phyloP scores from a whole-genome alignment of 2,113 vertebrate species.

The Oriolus oriolus region DNA sequence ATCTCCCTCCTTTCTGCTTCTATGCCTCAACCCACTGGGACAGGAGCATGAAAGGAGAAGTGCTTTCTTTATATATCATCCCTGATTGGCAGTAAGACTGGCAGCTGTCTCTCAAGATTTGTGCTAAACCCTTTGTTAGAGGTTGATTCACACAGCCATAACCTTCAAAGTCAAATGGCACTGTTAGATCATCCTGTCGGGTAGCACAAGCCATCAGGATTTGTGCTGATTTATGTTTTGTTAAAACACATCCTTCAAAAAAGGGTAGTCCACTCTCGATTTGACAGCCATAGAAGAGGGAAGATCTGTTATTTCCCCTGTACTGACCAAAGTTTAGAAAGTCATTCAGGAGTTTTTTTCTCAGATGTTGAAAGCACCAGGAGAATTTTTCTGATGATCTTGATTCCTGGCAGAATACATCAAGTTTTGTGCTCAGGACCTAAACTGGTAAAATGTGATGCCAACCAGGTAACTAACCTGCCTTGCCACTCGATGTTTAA shows the following conservation, averaged over 20 bases:
- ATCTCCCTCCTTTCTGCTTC: not conserved
- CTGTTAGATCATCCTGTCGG: not conserved
- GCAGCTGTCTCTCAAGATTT: constrained; percentile 28
- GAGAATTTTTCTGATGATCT: not conserved
- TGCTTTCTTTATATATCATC: not conserved
- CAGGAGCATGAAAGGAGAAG: not conserved
- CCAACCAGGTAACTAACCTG: not conserved
- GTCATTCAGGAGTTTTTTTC: not conserved
- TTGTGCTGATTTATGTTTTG: not conserved
- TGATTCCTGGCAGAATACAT: not conserved
- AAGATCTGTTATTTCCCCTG: not conserved
- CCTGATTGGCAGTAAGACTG: not conserved
- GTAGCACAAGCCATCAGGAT: not conserved
- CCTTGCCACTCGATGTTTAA: not conserved
- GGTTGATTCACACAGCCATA: not conserved
- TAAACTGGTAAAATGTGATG: not conserved
- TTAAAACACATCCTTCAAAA: not conserved
- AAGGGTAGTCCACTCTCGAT: not conserved
- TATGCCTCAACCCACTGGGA: not conserved
- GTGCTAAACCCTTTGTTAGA: not conserved
- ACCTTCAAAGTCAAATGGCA: not conserved
- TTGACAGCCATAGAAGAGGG: not conserved
- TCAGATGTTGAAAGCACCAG: not conserved
- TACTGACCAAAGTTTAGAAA: not conserved
- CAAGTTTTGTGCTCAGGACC: not conserved